Conservation (phyloP, 2,113 vertebrate genomes). For the Polypterus senegalus region DNA sequence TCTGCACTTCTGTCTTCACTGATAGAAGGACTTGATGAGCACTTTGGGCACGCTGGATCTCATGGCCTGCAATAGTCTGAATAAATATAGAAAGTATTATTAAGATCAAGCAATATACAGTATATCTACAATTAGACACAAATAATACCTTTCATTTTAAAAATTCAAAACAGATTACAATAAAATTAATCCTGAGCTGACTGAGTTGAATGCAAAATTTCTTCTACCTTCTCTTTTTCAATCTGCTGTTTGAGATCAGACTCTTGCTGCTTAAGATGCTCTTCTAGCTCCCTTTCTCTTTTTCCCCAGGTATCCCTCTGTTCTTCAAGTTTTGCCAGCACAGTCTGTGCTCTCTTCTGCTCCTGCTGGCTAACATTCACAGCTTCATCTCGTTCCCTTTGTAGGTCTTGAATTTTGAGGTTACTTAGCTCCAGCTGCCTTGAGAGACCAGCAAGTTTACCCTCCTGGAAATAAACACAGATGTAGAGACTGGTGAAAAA, state of each 20-base stretch:
- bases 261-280: conserved; percentile 20
- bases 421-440: conserved; percentile 27
- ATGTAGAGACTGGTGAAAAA: too few relatives aligned
- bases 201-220: too few relatives aligned
- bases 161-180: too few relatives aligned
- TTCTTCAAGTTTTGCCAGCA: conserved; percentile 32
- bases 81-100: too few relatives aligned
- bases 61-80: conserved; percentile 12
- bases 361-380: conserved; percentile 22
- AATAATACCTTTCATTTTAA: too few relatives aligned
- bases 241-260: conserved; percentile 31
- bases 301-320: conserved; percentile 26
- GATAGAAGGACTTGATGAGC: conserved; percentile 31
- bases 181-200: too few relatives aligned
- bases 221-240: conserved; percentile 43
- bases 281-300: conserved; percentile 36
- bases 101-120: too few relatives aligned
- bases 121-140: too few relatives aligned
- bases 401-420: conserved; percentile 19
- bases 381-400: conserved; percentile 26
- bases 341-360: conserved; percentile 22
- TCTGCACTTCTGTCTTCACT: conserved; percentile 27
- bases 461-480: conserved; percentile 23
- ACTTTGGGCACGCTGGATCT: conserved; percentile 34
- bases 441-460: conserved; percentile 25